phyloP scores from a whole-genome alignment of 2,113 vertebrate genomes.

The Gavialis gangeticus region DNA sequence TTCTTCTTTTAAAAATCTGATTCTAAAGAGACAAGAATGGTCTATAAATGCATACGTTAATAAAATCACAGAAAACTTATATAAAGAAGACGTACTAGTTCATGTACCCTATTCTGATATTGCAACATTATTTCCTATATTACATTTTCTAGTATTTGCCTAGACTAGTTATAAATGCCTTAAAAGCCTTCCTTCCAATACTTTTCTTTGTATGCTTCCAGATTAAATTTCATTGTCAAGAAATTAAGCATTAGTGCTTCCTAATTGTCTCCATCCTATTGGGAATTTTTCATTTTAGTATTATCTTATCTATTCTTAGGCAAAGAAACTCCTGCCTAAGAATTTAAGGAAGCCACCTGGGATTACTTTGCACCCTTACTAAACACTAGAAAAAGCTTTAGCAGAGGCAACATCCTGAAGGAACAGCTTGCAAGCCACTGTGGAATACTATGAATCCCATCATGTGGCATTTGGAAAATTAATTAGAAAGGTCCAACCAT shows the following conservation, averaged over 20 bases:
- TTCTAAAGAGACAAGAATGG: neutral
- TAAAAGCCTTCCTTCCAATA: neutral
- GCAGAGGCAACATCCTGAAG: neutral
- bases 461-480: neutral
- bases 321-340: neutral
- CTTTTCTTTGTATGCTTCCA: neutral
- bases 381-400: neutral
- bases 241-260: neutral
- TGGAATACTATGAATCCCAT: neutral
- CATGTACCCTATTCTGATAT: neutral
- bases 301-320: neutral
- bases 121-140: neutral
- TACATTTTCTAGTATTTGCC: neutral
- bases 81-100: neutral
- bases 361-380: neutral
- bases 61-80: neutral
- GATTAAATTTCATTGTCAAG: neutral
- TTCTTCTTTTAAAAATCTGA: neutral
- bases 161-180: neutral
- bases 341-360: neutral
- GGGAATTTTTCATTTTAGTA: neutral
- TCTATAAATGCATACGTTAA: neutral
- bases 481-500: neutral
- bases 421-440: neutral
- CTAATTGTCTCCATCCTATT: neutral